A percentile compares a stretch with the other conserved stretches of the same genome.
Conservation (phyloP, 2,113 vertebrate species). For the Dolichallabes microphthalmus region DNA sequence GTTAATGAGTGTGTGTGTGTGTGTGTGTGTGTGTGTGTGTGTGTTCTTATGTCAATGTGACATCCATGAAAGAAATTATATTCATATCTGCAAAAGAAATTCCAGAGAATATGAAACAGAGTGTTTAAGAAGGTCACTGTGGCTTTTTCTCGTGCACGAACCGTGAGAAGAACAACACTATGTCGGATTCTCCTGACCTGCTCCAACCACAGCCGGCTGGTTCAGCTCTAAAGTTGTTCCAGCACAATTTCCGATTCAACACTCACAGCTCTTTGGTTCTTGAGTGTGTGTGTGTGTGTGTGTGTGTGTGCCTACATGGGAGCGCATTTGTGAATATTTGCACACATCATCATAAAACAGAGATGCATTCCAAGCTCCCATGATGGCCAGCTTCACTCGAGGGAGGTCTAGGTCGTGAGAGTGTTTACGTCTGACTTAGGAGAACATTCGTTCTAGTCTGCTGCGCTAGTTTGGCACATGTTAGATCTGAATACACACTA, state of each 20-base stretch:
- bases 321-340: conserved; percentile 20
- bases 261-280: background rate
- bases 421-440: conserved; percentile 44
- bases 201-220: background rate
- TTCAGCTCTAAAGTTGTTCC: background rate
- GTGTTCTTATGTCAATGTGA: background rate
- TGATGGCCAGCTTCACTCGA: conserved; percentile 20
- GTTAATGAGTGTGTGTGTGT: background rate
- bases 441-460: conserved; percentile 35
- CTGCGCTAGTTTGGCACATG: conserved; percentile 27
- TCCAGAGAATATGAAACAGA: background rate
- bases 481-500: conserved; percentile 12
- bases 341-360: conserved; percentile 9
- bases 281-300: background rate
- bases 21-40: background rate
- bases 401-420: conserved; percentile 44
- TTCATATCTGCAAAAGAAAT: background rate
- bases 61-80: background rate
- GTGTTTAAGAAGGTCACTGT: background rate
- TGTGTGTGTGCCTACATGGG: conserved; percentile 6
- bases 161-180: background rate
- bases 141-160: background rate
- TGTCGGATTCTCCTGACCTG: background rate
- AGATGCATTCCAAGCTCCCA: conserved; percentile 6
- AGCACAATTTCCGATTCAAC: background rate